These are phyloP conservation scores for Bubo bubo DNA, from an alignment of 2,113 vertebrate species.

Conservation along the genomic window DNA sequence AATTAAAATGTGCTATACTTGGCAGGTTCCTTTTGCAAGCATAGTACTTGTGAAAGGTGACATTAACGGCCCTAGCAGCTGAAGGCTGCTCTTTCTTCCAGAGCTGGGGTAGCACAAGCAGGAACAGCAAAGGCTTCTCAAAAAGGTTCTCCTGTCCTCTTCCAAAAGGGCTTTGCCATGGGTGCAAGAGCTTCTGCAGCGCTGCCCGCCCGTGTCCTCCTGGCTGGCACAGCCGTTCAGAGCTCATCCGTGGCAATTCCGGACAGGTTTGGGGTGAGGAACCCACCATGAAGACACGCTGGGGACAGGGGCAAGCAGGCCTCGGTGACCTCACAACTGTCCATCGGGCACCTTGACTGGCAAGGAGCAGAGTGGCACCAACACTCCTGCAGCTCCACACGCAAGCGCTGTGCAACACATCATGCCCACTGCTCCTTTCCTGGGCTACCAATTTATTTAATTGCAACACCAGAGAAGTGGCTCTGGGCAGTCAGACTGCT, in stretches of 20 bases:
- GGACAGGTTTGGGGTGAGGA: background rate
- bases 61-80: background rate
- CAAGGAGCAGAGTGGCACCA: rapidly evolving
- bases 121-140: background rate
- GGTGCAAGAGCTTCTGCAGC: background rate
- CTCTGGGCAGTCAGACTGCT: background rate
- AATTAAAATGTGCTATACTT: conserved; percentile 42
- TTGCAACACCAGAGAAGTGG: background rate
- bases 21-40: background rate
- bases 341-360: background rate
- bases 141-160: background rate
- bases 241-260: rapidly evolving
- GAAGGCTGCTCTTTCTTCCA: background rate
- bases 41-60: background rate
- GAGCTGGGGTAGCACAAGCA: background rate
- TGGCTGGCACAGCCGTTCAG: background rate
- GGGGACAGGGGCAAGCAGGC: rapidly evolving
- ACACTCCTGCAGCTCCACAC: rapidly evolving
- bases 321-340: rapidly evolving
- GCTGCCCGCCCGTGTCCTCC: rapidly evolving
- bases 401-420: rapidly evolving
- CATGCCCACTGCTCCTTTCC: background rate
- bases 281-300: rapidly evolving
- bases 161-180: background rate
- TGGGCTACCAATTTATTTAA: background rate